A percentile compares a stretch with the other conserved stretches of the same genome.
Evolutionary conservation across 2,888 invertebrate genomes (phyloP).

Genomic region (Nymphalis urticae): DNA sequence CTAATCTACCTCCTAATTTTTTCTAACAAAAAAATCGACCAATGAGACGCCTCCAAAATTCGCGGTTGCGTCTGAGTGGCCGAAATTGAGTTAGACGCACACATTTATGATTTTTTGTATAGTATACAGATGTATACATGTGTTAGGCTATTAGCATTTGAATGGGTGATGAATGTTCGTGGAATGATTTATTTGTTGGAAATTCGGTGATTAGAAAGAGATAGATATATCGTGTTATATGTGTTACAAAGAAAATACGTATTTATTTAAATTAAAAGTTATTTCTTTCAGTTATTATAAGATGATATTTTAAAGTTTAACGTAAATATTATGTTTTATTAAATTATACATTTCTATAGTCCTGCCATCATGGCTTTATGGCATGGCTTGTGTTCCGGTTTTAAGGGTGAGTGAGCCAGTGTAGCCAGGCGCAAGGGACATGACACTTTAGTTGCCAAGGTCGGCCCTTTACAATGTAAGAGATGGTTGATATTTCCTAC

Average conservation of each 20-base stretch:
- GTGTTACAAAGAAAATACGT: slow-evolving; percentile 13
- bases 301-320: too few species aligned
- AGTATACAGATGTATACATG: slow-evolving; percentile 28
- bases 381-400: too few species aligned
- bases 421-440: too few species aligned
- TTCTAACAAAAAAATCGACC: slow-evolving; percentile 28
- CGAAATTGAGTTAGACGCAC: slow-evolving; percentile 68
- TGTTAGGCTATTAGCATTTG: slow-evolving; percentile 65
- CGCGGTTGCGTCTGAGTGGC: slow-evolving; percentile 59
- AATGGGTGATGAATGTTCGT: slow-evolving; percentile 41
- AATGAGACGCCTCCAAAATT: slow-evolving; percentile 35
- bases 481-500: too few species aligned
- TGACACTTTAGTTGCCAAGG: too few species aligned
- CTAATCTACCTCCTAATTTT: slow-evolving; percentile 18
- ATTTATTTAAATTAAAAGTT: neutral
- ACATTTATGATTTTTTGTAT: slow-evolving; percentile 44
- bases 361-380: too few species aligned
- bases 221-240: slow-evolving; percentile 12
- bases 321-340: too few species aligned
- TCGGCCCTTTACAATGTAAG: too few species aligned
- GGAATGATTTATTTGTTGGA: slow-evolving; percentile 55
- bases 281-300: too few species aligned
- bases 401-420: too few species aligned
- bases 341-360: too few species aligned
- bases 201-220: slow-evolving; percentile 50